Conservation (phyloP, 2,888 invertebrate genomes). For the Steromphala cineraria region DNA sequence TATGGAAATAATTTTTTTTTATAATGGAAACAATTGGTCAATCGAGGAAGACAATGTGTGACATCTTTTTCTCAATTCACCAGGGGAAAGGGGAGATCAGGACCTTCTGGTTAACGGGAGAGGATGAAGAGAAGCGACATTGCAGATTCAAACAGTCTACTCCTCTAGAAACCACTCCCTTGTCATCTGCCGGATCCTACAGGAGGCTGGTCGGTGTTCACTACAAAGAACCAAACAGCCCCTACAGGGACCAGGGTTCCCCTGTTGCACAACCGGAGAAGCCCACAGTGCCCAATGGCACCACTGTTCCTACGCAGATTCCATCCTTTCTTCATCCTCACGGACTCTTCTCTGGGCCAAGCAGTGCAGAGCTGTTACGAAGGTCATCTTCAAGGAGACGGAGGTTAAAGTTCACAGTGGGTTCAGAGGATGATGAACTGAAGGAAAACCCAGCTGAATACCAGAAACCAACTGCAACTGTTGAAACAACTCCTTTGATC, state of each 20-base stretch:
- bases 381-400: conserved; percentile 43
- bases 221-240: background rate
- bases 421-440: conserved; percentile 26
- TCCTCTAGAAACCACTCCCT: conserved; percentile 11
- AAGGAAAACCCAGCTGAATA: background rate
- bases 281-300: conserved; percentile 18
- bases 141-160: conserved; percentile 34
- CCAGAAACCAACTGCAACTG: background rate
- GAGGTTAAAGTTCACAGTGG: conserved; percentile 38
- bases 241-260: conserved; percentile 9
- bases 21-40: no score
- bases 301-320: background rate
- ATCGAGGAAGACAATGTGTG: no score
- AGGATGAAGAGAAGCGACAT: conserved; percentile 62
- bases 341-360: conserved; percentile 37
- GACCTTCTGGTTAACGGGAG: conserved; percentile 73
- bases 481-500: conserved; percentile 18
- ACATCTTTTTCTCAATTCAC: background rate
- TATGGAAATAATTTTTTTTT: no score
- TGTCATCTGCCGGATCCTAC: conserved; percentile 12
- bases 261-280: conserved; percentile 21
- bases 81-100: conserved; percentile 74
- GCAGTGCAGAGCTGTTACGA: conserved; percentile 41
- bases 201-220: background rate
- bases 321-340: conserved; percentile 19